These are phyloP conservation scores for Incurvaria masculella DNA, from an alignment of 2,888 invertebrate species.

Conservation along the genomic window DNA sequence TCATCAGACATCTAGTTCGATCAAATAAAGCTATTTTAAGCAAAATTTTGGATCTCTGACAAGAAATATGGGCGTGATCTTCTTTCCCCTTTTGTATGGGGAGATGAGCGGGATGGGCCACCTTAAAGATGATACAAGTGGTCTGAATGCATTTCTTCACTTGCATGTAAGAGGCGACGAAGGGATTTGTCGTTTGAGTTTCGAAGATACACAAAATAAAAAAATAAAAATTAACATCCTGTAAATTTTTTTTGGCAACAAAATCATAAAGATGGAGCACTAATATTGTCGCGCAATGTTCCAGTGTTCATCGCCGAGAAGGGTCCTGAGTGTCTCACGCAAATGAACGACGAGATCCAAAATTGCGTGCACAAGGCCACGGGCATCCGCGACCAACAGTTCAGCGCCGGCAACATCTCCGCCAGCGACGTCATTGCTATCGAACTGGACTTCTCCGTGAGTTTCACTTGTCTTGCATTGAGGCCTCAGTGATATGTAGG, in stretches of 20 bases:
- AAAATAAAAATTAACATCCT: slow-evolving; percentile 1
- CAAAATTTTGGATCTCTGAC: too few species aligned
- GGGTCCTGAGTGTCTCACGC: slow-evolving; percentile 71
- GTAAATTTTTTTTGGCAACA: slow-evolving; percentile 4
- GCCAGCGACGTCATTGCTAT: slow-evolving; percentile 57
- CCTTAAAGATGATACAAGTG: not conserved
- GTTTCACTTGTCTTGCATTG: too few species aligned
- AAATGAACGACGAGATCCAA: slow-evolving; percentile 58
- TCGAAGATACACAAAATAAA: not conserved
- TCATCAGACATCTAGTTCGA: too few species aligned
- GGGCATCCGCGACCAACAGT: slow-evolving; percentile 39
- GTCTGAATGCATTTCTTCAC: too few species aligned
- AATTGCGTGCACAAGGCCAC: slow-evolving; percentile 64
- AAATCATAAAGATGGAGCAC: slow-evolving; percentile 7
- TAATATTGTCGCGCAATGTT: slow-evolving; percentile 21
- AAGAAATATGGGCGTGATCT: too few species aligned
- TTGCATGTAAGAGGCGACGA: too few species aligned
- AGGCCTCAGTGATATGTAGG: too few species aligned
- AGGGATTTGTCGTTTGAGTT: too few species aligned
- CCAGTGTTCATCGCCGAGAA: slow-evolving; percentile 77
- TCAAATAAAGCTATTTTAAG: too few species aligned
- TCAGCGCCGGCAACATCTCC: slow-evolving; percentile 35
- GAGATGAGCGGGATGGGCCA: too few species aligned
- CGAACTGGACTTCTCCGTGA: slow-evolving; percentile 48
- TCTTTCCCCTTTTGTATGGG: too few species aligned